Evolutionary conservation across 2,797 vertebrate species (phyloP), one percentile per base, ranked within the genome.

Genomic region (Sebastolobus altivelis): DNA sequence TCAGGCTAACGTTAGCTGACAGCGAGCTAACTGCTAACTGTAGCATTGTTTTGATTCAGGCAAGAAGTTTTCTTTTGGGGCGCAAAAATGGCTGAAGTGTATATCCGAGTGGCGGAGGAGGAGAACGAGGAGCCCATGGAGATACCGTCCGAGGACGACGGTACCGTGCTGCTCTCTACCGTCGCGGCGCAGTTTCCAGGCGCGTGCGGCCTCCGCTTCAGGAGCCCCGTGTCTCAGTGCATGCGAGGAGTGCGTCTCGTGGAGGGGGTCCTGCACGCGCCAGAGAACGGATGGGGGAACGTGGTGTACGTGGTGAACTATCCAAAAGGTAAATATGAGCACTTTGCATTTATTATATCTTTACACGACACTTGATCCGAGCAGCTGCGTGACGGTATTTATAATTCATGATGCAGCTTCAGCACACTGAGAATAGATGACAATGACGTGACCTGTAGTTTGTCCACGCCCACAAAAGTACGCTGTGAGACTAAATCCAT

Each of bases 121-220:
- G 99, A 99, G 91, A 99, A 98, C 1, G 99, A 99, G 58, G 98
- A 99, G 55, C 98, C 99, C 31, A 99, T 99, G 94, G 99, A 99
- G 93, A 99, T 99, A 69, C 99, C 99, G 0, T 97, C 98, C 0
- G 99, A 99, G 86, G 99, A 99, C 7, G 99, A 99, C 43, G 98
- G 98, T 12, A 99, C 99, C 0, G 97, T 99, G 13, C 89, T 99
- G 74, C 94, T 99, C 0, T 99, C 99, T 10, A 99, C 98, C 0
- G 98, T 99, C 2, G 96, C 98, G 0, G 99, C 99, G 38, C 99
- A 99, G 96, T 99, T 99, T 77, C 99, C 99, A 1, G 99, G 99
- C 1, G 98, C 99, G 0, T 99, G 98, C 74, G 99, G 99, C 84
- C 97, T 99, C 9, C 97, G 98, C 8, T 99, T 98, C 95, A 88